A percentile compares a stretch with the other conserved stretches of the same genome.
Evolutionary conservation across 2,113 vertebrate species (phyloP).

Genomic region (Polypterus bichir): DNA sequence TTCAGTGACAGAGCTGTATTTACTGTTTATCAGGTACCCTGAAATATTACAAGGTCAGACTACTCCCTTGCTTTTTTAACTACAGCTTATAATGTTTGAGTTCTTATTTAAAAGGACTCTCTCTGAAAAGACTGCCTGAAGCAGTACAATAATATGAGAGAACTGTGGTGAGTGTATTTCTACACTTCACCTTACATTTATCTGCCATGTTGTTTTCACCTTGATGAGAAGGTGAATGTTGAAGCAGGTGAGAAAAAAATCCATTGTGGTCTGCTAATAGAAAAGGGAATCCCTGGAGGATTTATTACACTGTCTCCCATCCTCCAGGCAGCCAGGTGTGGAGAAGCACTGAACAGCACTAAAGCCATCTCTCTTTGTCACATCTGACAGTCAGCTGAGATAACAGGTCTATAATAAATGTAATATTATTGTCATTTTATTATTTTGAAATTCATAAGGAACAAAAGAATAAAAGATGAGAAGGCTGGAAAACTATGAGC

Average conservation of each 20-base stretch:
- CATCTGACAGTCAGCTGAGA: slow-evolving; percentile 4
- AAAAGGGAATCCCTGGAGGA: neutral
- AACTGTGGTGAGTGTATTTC: no score
- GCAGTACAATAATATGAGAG: no score
- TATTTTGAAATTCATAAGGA: neutral
- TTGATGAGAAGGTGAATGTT: neutral
- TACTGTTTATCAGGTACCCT: no score
- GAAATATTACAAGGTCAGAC: no score
- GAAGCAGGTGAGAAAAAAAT: neutral
- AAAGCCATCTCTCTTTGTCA: slow-evolving; percentile 6
- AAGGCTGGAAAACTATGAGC: neutral
- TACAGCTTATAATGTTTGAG: no score
- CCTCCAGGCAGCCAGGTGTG: slow-evolving; percentile 2
- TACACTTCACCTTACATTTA: no score
- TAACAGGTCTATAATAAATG: neutral
- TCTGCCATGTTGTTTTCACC: neutral
- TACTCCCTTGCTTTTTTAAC: no score
- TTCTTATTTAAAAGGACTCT: no score
- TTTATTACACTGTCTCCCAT: neutral
- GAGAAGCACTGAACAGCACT: neutral
- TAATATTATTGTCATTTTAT: neutral
- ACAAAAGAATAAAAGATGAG: slow-evolving; percentile 3
- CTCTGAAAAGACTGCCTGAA: no score
- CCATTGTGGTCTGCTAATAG: neutral
- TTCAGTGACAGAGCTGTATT: no score